Base-by-base conservation (phyloP, 2,113 vertebrate species). In the Ophthalmolycus amberensis region DNA sequence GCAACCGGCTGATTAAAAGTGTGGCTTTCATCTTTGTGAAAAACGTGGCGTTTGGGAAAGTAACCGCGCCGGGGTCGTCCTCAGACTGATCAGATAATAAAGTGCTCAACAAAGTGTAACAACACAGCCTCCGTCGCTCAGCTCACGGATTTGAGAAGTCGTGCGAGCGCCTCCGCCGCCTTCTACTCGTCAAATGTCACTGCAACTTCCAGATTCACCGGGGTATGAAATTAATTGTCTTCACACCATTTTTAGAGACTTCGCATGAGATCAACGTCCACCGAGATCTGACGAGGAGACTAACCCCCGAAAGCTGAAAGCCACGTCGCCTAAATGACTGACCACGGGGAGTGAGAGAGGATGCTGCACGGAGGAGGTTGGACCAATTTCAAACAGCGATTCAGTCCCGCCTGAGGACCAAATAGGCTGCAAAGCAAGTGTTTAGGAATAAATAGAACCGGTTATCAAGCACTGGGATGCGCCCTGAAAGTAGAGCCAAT, bases 151-250 rank as follows among this genome's bases (percentile, higher is more conserved):
- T 62, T 81, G n/a, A 25, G 75, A 87, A 81, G 46, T 67, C 25
- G 54, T 44, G 38, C 56, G 67, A 76, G 62, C 54, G 62, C 27
- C 83, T 65, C 60, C 58, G 70, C 72, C 52, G 62, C 52, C 66
- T 52, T 60, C 62, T 5, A 56, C 62, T 70, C 75, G 78, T 85
- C 86, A 91, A 16, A 68, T 79, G 80, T 89, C 84, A 82, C 14
- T 50, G 50, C 67, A 79, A 74, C 68, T 85, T 86, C 65, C 71
- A 83, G 83, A 89, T 27, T 87, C 79, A 85, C 72, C 78, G 68
- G 62, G 73, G 72, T 86, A 90, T 91, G 86, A 89, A 92, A 92
- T 90, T 81, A 85, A 91, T 92, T 86, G 80, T 87, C 80, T 89
- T 91, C 88, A 89, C 89, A 91, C 80, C 83, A 29, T 90, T 91